Base-by-base conservation (phyloP, 2,797 vertebrate species). In the Phoebastria nigripes region DNA sequence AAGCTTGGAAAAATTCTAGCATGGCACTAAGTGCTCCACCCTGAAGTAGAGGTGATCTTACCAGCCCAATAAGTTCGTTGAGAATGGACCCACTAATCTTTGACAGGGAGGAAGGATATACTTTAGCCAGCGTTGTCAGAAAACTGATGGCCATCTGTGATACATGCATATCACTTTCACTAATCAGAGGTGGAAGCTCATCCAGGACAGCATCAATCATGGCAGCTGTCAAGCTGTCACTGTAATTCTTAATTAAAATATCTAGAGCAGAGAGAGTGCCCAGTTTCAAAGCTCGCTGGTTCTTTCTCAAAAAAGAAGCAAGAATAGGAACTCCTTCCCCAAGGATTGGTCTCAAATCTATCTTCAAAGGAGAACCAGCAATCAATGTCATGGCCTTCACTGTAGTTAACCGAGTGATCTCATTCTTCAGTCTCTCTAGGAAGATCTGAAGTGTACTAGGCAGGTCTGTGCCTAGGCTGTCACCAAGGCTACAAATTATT, bases 61-160 rank as follows among this genome's bases (percentile, higher is more conserved):
- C 99, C 93, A 99, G 98, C 17, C 99, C 98, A 82, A 99, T 99
- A 89, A 99, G 99, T 98, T 99, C 99, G 82, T 98, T 98, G 54
- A 99, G 98, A 97, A 99, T 99, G 94, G 99, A 99, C 22, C 99
- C 99, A 71, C 99, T 99, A 95, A 99, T 99, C 98, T 99, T 99
- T 35, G 99, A 98, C 80, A 99, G 98, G 24, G 99, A 99, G n/a
- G 99, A 99, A 63, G 99, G 99, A 98, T 99, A 99, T 11, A 99
- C 99, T 88, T 99, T 99, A 56, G 99, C 99, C 97, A 99, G 98
- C 0, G 99, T 99, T 90, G 99, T 99, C 93, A 99, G 98, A 97
- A 99, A 99, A 97, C 99, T 99, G 97, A 99, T 99, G 76, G 99
- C 99, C 99, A 99, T 99, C 98, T 99, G 99, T 3, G 99, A 99